Conservation (phyloP, 2,888 invertebrate species). For the Pseudeuparius sepicola region DNA sequence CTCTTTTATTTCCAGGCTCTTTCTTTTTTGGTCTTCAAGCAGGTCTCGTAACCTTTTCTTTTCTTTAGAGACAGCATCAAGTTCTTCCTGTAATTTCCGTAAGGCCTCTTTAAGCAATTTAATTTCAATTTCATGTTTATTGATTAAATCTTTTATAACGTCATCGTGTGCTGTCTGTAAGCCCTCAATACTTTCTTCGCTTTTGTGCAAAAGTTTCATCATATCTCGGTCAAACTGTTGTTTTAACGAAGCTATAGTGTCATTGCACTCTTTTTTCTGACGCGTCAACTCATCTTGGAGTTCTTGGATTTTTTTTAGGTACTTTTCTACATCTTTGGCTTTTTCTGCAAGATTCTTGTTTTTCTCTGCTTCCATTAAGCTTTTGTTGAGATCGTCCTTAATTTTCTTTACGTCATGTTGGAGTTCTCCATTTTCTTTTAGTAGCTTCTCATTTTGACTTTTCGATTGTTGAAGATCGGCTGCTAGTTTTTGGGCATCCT, state of each 20-base stretch:
- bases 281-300: constrained; percentile 22
- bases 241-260: constrained; percentile 38
- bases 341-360: too few relatives aligned
- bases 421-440: constrained; percentile 9
- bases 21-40: constrained; percentile 23
- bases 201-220: constrained; percentile 43
- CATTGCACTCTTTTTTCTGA: constrained; percentile 31
- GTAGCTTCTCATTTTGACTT: too few relatives aligned
- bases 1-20: constrained; percentile 24
- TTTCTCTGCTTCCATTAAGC: neutral
- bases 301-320: constrained; percentile 16
- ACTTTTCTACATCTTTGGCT: too few relatives aligned
- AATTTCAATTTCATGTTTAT: constrained; percentile 44
- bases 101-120: constrained; percentile 21
- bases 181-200: constrained; percentile 45
- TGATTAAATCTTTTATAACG: constrained; percentile 41
- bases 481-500: too few relatives aligned
- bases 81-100: constrained; percentile 15
- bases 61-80: constrained; percentile 13
- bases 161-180: constrained; percentile 47
- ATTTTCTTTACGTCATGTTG: constrained; percentile 3
- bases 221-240: constrained; percentile 46
- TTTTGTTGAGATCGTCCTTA: constrained; percentile 2
- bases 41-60: constrained; percentile 20
- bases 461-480: too few relatives aligned